These are phyloP conservation scores for Gonatopus flavifemur DNA, from an alignment of 1,140 invertebrate genomes.

Conservation along the genomic window DNA sequence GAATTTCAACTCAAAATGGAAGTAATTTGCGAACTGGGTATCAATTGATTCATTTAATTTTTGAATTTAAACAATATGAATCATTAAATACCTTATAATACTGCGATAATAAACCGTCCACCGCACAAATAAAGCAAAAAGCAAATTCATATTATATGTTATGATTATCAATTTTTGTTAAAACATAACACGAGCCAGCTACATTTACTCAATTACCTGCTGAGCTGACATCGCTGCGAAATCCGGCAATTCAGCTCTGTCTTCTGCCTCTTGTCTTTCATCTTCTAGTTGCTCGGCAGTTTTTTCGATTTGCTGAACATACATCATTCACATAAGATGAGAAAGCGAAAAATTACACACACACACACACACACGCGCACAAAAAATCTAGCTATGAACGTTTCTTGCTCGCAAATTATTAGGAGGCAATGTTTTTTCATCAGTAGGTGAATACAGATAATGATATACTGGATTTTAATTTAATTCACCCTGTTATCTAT, in stretches of 20 bases:
- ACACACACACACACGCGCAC: too few species aligned
- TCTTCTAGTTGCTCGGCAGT: constrained; percentile 54
- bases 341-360: too few species aligned
- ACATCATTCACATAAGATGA: too few species aligned
- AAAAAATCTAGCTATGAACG: too few species aligned
- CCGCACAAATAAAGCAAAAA: constrained; percentile 15
- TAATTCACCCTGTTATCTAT: too few species aligned
- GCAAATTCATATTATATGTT: constrained; percentile 12
- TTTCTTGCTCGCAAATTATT: background rate
- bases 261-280: constrained; percentile 54
- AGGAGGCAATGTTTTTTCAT: too few species aligned
- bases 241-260: constrained; percentile 54
- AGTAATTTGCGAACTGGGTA: too few species aligned
- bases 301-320: constrained; percentile 48
- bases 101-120: constrained; percentile 26
- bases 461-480: too few species aligned
- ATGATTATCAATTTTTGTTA: background rate
- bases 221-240: constrained; percentile 57
- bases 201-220: constrained; percentile 50
- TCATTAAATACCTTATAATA: constrained; percentile 41
- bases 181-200: background rate
- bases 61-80: too few species aligned
- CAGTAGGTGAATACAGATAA: too few species aligned
- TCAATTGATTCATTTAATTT: too few species aligned
- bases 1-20: too few species aligned